phyloP scores from a whole-genome alignment of 2,797 vertebrate genomes.

The Numenius phaeopus region DNA sequence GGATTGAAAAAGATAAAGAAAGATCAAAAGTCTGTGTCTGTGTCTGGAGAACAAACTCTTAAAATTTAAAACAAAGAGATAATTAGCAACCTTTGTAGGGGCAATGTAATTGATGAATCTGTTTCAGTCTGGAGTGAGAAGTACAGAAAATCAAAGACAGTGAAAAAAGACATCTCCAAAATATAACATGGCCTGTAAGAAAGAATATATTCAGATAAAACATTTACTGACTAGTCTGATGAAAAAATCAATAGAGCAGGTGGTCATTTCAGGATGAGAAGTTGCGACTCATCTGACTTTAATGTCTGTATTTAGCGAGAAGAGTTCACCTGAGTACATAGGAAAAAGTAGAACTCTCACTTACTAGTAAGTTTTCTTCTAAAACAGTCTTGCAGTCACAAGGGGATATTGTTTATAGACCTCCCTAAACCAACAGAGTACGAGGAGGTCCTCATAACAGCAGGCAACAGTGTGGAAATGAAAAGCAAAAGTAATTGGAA shows the following conservation, averaged over 20 bases:
- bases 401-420: not conserved
- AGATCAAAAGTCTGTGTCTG: not conserved
- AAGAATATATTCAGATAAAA: conserved; percentile 4
- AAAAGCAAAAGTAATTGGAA: not conserved
- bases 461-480: not conserved
- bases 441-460: not conserved
- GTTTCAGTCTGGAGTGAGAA: not conserved
- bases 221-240: not conserved
- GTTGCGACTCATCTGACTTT: not conserved
- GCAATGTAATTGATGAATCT: not conserved
- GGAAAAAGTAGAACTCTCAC: not conserved
- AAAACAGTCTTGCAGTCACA: not conserved
- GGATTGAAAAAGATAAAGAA: not conserved
- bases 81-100: not conserved
- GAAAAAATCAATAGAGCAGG: not conserved
- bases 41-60: not conserved
- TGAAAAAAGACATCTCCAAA: conserved; percentile 3
- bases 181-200: not conserved
- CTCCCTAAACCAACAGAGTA: not conserved
- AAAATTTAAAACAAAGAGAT: not conserved
- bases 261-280: not conserved
- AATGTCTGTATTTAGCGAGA: not conserved
- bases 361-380: not conserved
- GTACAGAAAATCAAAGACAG: conserved; percentile 18
- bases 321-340: not conserved